Base-by-base conservation (phyloP, 1,140 invertebrate species). In the Epicauta chinensis region DNA sequence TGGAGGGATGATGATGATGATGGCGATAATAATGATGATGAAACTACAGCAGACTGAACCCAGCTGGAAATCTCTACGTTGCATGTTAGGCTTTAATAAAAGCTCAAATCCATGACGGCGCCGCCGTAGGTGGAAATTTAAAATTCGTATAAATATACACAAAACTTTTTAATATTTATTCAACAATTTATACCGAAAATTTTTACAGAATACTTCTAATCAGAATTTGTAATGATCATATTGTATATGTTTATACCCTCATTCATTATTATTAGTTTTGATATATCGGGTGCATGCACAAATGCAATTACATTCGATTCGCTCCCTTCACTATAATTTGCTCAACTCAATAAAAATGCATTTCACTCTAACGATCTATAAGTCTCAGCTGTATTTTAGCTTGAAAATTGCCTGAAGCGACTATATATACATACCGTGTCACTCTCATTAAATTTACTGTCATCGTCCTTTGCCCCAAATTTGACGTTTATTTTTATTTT, bases 51-150 rank as follows among this genome's bases (percentile, higher is more conserved):
- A 34, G 45, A 47, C 45, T 29, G 38, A 47, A 34, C 45, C 38
- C 45, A 47, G 45, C 45, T 47, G 45, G 45, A 47, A 47, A 47
- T 47, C 23, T 47, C 36, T 47, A 30, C 34, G 45, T 47, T 47
- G 45, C 45, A 47, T 47, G 45, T 34, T 34, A 34, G 37, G 45
- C 45, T 47, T 47, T 47, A 47, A 47, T 47, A 47, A 47, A 47
- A 47, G 29, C 23, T 47, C 45, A 47, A 37, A 34, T 34, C 45
- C 45, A 37, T 47, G 38, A 47, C 45, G 45, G 30, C 35, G 23
- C 23, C 35, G 23, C 23, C 23, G 23, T 23, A 23, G 23, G 23
- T 23, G 23, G 23, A 23, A 23, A 23, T 23, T 23, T 23, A 2
- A 38, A 47, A 37, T 47, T 47, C 44, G 31, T 35, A 36, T 16